Conservation (phyloP, 1,140 invertebrate species). For the Solenopsis fugax region DNA sequence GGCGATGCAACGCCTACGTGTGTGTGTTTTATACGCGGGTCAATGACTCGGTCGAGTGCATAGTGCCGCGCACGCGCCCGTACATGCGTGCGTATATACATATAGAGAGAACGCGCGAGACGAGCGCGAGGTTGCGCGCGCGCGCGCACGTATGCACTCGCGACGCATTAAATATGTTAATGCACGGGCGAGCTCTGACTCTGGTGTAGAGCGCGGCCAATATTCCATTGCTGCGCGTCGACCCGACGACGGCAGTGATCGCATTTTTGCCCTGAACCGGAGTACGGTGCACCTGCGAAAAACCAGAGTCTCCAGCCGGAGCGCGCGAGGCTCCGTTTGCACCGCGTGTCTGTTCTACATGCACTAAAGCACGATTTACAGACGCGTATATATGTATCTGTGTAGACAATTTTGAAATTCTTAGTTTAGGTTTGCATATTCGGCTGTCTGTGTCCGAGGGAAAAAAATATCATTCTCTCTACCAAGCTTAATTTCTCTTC, state of each 20-base stretch:
- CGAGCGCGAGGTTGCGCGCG: background rate
- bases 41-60: conserved; percentile 74
- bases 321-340: background rate
- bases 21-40: conserved; percentile 75
- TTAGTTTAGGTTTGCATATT: conserved; percentile 26
- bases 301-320: conserved; percentile 20
- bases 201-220: conserved; percentile 65
- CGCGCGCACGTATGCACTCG: conserved; percentile 7
- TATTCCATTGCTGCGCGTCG: conserved; percentile 66
- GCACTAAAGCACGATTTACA: background rate
- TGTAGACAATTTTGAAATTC: conserved; percentile 15
- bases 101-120: background rate
- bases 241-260: conserved; percentile 33
- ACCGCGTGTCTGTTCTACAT: background rate
- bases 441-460: conserved; percentile 3
- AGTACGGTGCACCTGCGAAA: conserved; percentile 62
- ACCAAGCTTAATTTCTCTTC: background rate
- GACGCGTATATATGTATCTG: background rate
- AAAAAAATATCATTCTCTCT: background rate
- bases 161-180: conserved; percentile 74
- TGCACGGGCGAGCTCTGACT: conserved; percentile 64
- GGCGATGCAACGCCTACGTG: conserved; percentile 45
- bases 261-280: conserved; percentile 54
- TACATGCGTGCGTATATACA: conserved; percentile 42
- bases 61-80: conserved; percentile 71